Base-by-base conservation (phyloP, 2,113 vertebrate species). In the Mus spicilegus region DNA sequence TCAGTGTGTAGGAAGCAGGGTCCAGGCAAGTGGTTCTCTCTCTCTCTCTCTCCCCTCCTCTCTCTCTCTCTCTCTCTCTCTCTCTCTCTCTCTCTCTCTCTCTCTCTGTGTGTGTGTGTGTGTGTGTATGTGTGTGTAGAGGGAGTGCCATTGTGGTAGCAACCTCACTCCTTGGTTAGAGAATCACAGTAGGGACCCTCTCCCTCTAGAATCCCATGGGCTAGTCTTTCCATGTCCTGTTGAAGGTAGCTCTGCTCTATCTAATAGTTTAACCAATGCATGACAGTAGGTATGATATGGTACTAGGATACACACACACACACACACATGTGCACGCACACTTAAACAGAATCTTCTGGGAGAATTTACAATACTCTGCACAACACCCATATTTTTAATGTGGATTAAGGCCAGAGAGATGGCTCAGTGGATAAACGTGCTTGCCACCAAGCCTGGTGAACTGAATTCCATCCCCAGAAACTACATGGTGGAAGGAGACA, bases 1-100 rank as follows among this genome's bases (percentile, higher is more conserved):
- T 33, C 8, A 36, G 30, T 11, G 36, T 7, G 0, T 1, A 2
- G 24, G 36, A 78, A 17, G 16, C 0, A 46, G 63, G 17, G 33
- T 26, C 51, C 78, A 49, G 75, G 76, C 0, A 7, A 42, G 7
- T 8, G 63, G 13, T 42, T 42, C 42, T n/a, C n/a, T n/a, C n/a
- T n/a, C n/a, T 42, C 42, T 42, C 42, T 42, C 42, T 42, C 63
- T 95, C 28, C 3, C 42, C 3, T 3, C 3, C 42, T 42, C 42
- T 42, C 42, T 42, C 42, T 42, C 42, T 42, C 42, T 42, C 42
- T 42, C 42, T 42, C 42, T 42, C 42, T 42, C 42, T 42, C 42
- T 42, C 42, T 42, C 42, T 42, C 42, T 42, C 42, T 42, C 42
- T 42, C 42, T 42, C 42, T 42, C 42, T 42, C 42, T 42, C 42